Conservation (phyloP, 2,797 vertebrate species). For the Epinephelus coioides region DNA sequence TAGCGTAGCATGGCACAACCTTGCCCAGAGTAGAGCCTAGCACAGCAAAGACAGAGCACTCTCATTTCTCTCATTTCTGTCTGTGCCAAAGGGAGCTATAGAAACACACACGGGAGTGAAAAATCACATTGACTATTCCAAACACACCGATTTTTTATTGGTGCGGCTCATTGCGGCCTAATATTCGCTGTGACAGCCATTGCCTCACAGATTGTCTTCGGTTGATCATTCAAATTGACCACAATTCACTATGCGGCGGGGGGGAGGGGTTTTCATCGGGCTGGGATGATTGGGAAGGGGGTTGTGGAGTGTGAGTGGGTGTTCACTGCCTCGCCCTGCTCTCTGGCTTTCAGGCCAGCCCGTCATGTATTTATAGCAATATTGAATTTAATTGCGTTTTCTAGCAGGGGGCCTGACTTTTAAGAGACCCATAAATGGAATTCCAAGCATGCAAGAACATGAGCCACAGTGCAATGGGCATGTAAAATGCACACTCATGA, state of each 20-base stretch:
- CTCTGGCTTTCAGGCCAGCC: slow-evolving; percentile 41
- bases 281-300: slow-evolving; percentile 58
- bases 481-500: slow-evolving; percentile 53
- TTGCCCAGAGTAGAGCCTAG: slow-evolving; percentile 46
- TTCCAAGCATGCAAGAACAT: slow-evolving; percentile 53
- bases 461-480: slow-evolving; percentile 51
- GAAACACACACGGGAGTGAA: slow-evolving; percentile 43
- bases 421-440: slow-evolving; percentile 72
- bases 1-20: slow-evolving; percentile 34
- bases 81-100: slow-evolving; percentile 44
- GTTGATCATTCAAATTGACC: slow-evolving; percentile 79
- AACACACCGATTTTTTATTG: slow-evolving; percentile 52
- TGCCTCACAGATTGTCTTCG: slow-evolving; percentile 67
- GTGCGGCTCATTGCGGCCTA: slow-evolving; percentile 59
- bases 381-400: slow-evolving; percentile 77
- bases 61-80: slow-evolving; percentile 48
- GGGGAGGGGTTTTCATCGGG: slow-evolving; percentile 27
- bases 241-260: slow-evolving; percentile 57
- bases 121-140: slow-evolving; percentile 53
- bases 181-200: slow-evolving; percentile 68
- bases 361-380: slow-evolving; percentile 74
- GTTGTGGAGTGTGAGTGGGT: slow-evolving; percentile 33
- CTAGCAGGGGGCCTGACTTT: slow-evolving; percentile 59
- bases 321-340: slow-evolving; percentile 51
- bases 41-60: slow-evolving; percentile 51